Evolutionary conservation across 2,888 invertebrate species (phyloP), one percentile per base, ranked within the genome.

Genomic region (Tineola bisselliella): DNA sequence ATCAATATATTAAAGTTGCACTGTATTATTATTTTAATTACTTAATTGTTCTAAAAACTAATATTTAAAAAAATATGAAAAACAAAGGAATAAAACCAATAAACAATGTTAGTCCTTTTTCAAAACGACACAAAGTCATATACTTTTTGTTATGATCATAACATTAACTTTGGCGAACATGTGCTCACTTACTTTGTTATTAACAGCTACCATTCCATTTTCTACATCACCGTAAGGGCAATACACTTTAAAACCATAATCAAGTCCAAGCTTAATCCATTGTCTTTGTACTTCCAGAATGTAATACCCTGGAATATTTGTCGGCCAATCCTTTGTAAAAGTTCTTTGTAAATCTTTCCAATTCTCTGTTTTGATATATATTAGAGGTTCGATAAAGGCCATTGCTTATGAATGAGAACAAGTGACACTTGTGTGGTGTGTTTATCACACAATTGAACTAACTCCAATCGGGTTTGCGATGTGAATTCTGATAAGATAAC

Each of bases 211-310:
- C 57, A 58, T 48, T 44, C 64, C 65, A 63, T 65, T 63, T 0
- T 63, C 61, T n/a, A 64, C 62, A 38, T 66, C 60, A 52, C 65
- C 64, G 57, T 57, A 61, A 12, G 64, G 65, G 48, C 65, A 63
- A 54, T 61, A 66, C 8, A 64, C 66, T 62, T 62, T 63, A 30
- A 64, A 66, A 30, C 62, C 54, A 43, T 64, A 65, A 10, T 62
- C 62, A 17, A 65, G 56, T 44, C 63, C 61, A 6, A 64, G 18
- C 15, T 54, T 25, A 10, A 64, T 61, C 25, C 62, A 62, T 59
- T 62, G 61, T 13, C 60, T 54, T 8, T 43, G 31, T 5, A 19
- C 44, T 10, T 62, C 15, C 30, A 63, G 33, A 12, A 44, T 59
- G 18, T 62, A 62, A 44, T 63, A 63, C 0, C 63, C 63, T 1